phyloP scores from a whole-genome alignment of 37 sponge, comb jelly and placozoan species.

The Bolinopsis microptera region DNA sequence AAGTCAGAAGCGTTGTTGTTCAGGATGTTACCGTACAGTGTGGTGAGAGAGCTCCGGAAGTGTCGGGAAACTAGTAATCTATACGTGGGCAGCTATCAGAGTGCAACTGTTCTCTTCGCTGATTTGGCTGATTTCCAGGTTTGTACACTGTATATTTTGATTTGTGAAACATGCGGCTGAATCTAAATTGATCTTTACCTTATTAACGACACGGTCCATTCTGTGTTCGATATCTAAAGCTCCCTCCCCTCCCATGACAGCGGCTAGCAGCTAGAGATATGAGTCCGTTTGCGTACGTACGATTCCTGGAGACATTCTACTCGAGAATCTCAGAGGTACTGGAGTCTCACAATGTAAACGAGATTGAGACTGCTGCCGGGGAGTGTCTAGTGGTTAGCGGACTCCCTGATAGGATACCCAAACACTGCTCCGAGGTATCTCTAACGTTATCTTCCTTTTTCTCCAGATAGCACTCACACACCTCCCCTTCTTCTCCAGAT shows the following conservation, averaged over 20 bases:
- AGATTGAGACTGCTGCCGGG: constrained; percentile 26
- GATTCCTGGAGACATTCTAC: constrained; percentile 19
- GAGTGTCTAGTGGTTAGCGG: constrained; percentile 29
- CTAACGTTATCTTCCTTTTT: no score
- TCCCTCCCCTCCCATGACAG: no score
- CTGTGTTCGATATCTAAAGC: no score
- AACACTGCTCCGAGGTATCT: constrained; percentile 31
- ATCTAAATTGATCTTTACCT: no score
- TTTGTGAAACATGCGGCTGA: no score
- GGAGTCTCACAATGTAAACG: constrained; percentile 14
- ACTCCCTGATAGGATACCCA: background rate
- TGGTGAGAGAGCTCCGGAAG: constrained; percentile 8
- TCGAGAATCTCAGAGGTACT: background rate
- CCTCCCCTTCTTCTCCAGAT: no score
- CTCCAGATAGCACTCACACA: no score
- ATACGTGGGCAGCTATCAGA: constrained; percentile 13
- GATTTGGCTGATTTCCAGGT: constrained; percentile 37
- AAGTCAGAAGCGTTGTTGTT: background rate
- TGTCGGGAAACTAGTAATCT: background rate
- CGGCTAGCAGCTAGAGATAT: constrained; percentile 12
- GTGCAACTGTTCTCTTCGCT: constrained; percentile 27
- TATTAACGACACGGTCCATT: no score
- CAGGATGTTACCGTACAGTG: constrained; percentile 37
- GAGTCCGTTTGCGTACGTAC: background rate
- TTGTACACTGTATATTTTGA: no score